A percentile compares a stretch with the other conserved stretches of the same genome.
phyloP scores from a whole-genome alignment of 2,888 invertebrate genomes.

The Neoitamus cyanurus region DNA sequence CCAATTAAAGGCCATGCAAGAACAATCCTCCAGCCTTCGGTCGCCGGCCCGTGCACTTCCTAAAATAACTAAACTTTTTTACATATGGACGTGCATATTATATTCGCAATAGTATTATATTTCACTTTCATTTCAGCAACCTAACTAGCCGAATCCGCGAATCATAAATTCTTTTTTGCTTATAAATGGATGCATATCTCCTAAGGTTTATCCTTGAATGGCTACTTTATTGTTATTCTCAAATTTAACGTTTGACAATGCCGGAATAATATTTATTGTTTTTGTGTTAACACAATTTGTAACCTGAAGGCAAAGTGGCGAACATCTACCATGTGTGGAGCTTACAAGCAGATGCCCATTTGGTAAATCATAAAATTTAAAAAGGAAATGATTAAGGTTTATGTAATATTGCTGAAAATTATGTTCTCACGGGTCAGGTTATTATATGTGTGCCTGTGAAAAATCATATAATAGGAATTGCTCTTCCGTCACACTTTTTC shows the following conservation, averaged over 20 bases:
- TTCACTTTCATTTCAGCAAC: too few species aligned
- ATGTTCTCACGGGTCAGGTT: conserved; percentile 13
- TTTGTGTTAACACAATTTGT: not conserved
- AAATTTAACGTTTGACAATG: not conserved
- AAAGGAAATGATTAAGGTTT: not conserved
- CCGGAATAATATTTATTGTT: not conserved
- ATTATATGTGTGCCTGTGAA: conserved; percentile 27
- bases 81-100: too few species aligned
- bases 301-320: not conserved
- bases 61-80: too few species aligned
- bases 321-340: not conserved
- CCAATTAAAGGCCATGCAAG: too few species aligned
- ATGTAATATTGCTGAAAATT: not conserved
- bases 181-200: not conserved
- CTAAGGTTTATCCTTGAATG: not conserved
- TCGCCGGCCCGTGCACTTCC: too few species aligned
- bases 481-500: conserved; percentile 23
- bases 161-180: not conserved
- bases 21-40: too few species aligned
- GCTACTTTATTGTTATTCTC: not conserved
- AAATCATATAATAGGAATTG: conserved; percentile 15
- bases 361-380: not conserved
- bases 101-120: too few species aligned
- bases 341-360: not conserved
- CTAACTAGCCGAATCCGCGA: too few species aligned